A percentile compares a stretch with the other conserved stretches of the same genome.
phyloP scores from a whole-genome alignment of 1,140 invertebrate genomes.

The Drosophila quadrilineata region DNA sequence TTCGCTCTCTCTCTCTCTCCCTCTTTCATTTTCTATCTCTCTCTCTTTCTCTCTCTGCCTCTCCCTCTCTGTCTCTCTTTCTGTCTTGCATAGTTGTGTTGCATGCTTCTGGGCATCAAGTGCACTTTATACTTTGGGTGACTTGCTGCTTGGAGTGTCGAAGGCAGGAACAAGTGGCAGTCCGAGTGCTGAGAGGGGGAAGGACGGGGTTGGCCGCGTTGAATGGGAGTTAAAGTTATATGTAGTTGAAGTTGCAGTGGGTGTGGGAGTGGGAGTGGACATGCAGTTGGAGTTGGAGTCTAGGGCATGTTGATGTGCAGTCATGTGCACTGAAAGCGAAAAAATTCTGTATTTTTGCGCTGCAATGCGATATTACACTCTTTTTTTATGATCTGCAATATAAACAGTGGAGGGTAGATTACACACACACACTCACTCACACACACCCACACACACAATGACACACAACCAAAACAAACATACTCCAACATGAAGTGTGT shows the following conservation, averaged over 20 bases:
- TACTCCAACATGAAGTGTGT: too few species aligned
- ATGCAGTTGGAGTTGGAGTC: constrained; percentile 32
- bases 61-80: not conserved
- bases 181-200: not conserved
- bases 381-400: not conserved
- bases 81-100: too few species aligned
- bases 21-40: too few species aligned
- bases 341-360: constrained; percentile 61
- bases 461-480: too few species aligned
- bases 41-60: too few species aligned
- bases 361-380: constrained; percentile 61
- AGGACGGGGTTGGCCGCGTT: not conserved
- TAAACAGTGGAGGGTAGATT: constrained; percentile 10
- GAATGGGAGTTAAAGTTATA: not conserved
- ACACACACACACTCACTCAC: not conserved
- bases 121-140: constrained; percentile 7
- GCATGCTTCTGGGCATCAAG: constrained; percentile 12
- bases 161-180: not conserved
- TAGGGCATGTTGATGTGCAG: constrained; percentile 42
- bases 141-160: not conserved
- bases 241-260: not conserved
- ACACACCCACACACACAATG: too few species aligned
- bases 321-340: constrained; percentile 79
- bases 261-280: not conserved
- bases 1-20: not conserved